phyloP scores from a whole-genome alignment of 1,140 invertebrate species.

The Sitobion miscanthi region DNA sequence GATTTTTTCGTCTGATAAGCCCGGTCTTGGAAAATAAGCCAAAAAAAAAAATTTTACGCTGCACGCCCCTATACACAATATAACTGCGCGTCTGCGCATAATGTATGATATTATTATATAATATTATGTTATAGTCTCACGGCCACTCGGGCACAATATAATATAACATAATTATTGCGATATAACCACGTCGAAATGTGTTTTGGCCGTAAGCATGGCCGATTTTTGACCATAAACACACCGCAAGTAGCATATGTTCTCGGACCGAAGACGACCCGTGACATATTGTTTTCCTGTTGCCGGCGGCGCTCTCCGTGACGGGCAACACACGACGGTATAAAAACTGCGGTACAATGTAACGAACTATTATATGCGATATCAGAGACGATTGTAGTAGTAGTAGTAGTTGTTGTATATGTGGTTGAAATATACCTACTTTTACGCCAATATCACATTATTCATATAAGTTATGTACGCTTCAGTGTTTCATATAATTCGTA shows the following conservation, averaged over 20 bases:
- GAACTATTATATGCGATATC: background rate
- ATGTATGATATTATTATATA: background rate
- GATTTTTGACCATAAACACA: conserved; percentile 1
- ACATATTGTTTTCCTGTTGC: background rate
- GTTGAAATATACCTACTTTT: background rate
- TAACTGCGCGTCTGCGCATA: background rate
- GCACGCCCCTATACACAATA: background rate
- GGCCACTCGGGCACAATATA: background rate
- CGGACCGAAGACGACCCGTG: background rate
- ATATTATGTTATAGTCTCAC: background rate
- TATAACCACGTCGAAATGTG: background rate
- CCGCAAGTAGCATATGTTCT: background rate
- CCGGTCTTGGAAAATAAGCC: background rate
- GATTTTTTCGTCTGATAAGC: background rate
- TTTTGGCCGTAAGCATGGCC: background rate
- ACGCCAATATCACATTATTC: background rate
- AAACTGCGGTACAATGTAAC: background rate
- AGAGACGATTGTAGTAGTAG: background rate
- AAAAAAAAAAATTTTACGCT: background rate
- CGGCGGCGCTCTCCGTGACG: background rate
- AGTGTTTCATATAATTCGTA: background rate
- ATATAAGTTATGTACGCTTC: too few species aligned
- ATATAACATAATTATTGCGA: background rate
- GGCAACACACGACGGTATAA: background rate
- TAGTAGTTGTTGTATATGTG: background rate